phyloP scores from a whole-genome alignment of 2,797 vertebrate genomes.

The Coccyzus lansbergi region DNA sequence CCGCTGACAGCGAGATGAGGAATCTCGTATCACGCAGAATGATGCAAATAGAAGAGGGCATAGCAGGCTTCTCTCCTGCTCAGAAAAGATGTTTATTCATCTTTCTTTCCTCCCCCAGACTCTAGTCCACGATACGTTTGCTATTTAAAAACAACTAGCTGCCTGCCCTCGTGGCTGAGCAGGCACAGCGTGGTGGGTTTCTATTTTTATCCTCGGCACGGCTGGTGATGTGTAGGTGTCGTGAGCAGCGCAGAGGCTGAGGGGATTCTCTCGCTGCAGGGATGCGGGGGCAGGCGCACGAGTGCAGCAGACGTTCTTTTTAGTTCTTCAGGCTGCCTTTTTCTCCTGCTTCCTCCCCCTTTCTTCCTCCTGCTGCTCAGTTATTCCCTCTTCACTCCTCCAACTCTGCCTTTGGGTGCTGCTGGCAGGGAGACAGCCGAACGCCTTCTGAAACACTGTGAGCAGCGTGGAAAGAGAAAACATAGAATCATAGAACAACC shows the following conservation, averaged over 20 bases:
- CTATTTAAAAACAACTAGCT: not conserved
- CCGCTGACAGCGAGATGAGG: not conserved
- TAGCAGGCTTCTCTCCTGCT: not conserved
- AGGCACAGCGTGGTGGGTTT: slow-evolving; percentile 4
- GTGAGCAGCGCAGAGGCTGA: not conserved
- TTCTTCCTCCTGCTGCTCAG: not conserved
- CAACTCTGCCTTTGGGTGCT: not conserved
- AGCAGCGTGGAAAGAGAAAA: not conserved
- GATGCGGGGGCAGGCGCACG: slow-evolving; percentile 30
- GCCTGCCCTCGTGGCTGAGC: not conserved
- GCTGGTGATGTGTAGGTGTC: slow-evolving; percentile 25
- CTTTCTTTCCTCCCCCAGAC: slow-evolving; percentile 7
- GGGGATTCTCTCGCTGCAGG: slow-evolving; percentile 36
- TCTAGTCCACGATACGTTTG: not conserved
- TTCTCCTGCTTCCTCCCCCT: not conserved
- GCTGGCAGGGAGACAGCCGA: not conserved
- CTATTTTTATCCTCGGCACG: slow-evolving; percentile 54
- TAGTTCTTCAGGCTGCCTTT: not conserved
- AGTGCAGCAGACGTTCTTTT: not conserved
- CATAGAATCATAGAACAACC: too few species aligned
- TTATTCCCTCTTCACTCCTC: not conserved
- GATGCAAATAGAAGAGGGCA: slow-evolving; percentile 1
- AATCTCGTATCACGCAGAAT: fast-evolving
- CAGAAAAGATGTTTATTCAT: slow-evolving; percentile 4
- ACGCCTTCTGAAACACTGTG: not conserved